A percentile compares a stretch with the other conserved stretches of the same genome.
Evolutionary conservation across 2,113 vertebrate genomes (phyloP).

Genomic region (Esox niger): DNA sequence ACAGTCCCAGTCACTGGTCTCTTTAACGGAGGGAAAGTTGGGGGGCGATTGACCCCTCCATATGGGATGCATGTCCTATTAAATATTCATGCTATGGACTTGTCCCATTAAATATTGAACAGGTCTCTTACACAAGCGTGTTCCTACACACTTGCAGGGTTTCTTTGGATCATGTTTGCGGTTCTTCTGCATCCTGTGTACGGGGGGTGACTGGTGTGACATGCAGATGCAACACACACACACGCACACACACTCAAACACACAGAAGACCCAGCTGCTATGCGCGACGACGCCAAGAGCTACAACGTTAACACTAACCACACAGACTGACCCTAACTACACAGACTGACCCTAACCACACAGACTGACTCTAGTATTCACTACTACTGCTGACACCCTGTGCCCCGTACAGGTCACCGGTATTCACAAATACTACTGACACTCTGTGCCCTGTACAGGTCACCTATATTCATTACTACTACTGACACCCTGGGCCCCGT

Average conservation of each 20-base stretch:
- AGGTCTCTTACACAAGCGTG: conserved; percentile 8
- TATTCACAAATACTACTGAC: too few species aligned
- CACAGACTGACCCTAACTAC: conserved; percentile 43
- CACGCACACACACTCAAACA: background rate
- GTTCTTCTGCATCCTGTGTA: too few species aligned
- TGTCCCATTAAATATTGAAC: conserved; percentile 59
- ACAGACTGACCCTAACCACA: conserved; percentile 15
- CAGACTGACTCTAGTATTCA: too few species aligned
- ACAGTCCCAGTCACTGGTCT: too few species aligned
- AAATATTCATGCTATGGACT: conserved; percentile 66
- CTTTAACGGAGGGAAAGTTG: too few species aligned
- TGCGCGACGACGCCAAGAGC: conserved; percentile 55
- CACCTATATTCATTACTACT: too few species aligned
- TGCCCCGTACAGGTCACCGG: too few species aligned
- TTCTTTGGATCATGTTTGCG: too few species aligned
- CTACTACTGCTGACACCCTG: too few species aligned
- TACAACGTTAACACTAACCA: conserved; percentile 48
- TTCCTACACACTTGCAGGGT: background rate
- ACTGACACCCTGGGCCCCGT: too few species aligned
- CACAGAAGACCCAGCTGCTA: conserved; percentile 39
- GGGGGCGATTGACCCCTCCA: conserved; percentile 43
- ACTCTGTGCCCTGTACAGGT: too few species aligned
- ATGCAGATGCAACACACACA: background rate
- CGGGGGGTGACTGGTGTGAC: background rate
- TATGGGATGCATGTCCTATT: conserved; percentile 62